Base-by-base conservation (phyloP, 1,140 invertebrate species). In the Centruroides sculpturatus region DNA sequence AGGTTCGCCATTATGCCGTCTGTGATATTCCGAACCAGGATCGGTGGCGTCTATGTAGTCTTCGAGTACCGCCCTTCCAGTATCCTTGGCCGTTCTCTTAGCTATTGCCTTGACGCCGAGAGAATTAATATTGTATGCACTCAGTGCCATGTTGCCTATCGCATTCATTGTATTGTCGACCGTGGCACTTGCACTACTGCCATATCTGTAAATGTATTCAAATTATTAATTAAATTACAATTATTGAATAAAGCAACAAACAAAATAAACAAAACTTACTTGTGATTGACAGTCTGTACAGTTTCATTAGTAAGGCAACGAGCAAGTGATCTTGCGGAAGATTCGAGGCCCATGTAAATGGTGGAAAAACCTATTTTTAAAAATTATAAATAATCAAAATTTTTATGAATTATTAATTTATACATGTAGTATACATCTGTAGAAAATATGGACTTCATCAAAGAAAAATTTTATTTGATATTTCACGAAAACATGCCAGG, bases 221-320 rank as follows among this genome's bases (percentile, higher is more conserved):
- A 41, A 41, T 8, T 41, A 8, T 41, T 41, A 41, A 41, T 41
- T 41, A 41, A 41, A 41, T 4, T 4, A 4, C 41, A 41, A 23
- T 41, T 5, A 6, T 41, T 0, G 8, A 41, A 3, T 41, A 41
- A 41, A 41, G 8, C 41, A 41, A 41, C 0, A 3, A 41, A 41
- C 8, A 23, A 23, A 10, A 56, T 23, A 47, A 47, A 54, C 13
- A 3, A 5, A 62, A 67, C 72, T 73, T 77, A 83, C 83, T 82
- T 85, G 70, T 86, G 81, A 65, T 81, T 71, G 52, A 86, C 82
- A 53, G 85, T 78, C 64, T 80, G 77, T 3, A 86, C 84, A 4
- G 83, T 86, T 69, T 86, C 85, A 60, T 83, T 72, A 34, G 82
- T 79, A 9, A 87, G 66, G 69, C 76, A 83, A 53, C 66, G 75